These are phyloP conservation scores for Sesia apiformis DNA, from an alignment of 2,888 invertebrate species.

Conservation along the genomic window DNA sequence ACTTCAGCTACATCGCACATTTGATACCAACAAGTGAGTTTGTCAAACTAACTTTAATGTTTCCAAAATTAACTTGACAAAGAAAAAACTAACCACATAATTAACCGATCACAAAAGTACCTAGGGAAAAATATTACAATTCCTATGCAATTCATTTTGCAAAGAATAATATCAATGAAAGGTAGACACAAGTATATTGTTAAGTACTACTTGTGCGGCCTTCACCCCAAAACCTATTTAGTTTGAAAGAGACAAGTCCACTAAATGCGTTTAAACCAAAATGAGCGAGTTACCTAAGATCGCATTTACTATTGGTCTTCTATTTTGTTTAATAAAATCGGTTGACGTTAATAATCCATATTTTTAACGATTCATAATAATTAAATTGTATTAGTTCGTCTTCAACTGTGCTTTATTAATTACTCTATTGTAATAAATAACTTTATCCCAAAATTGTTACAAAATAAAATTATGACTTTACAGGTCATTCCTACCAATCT, in stretches of 20 bases:
- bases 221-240: constrained; percentile 56
- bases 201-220: constrained; percentile 22
- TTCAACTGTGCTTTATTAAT: no score
- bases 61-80: background rate
- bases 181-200: background rate
- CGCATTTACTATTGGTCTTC: no score
- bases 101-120: background rate
- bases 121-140: background rate
- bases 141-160: constrained; percentile 13
- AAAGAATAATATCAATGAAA: constrained; percentile 1
- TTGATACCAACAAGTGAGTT: background rate
- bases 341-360: no score
- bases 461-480: background rate
- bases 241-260: constrained; percentile 41
- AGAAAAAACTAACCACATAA: background rate
- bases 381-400: no score
- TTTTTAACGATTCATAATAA: no score
- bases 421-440: no score
- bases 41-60: no score
- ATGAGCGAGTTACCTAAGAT: no score
- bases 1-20: constrained; percentile 33
- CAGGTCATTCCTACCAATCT: constrained; percentile 5
- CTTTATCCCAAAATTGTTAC: no score
- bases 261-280: constrained; percentile 1
- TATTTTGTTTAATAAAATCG: no score